These are phyloP conservation scores for Limnephilus rhombicus DNA, from an alignment of 2,888 invertebrate genomes.

Conservation along the genomic window DNA sequence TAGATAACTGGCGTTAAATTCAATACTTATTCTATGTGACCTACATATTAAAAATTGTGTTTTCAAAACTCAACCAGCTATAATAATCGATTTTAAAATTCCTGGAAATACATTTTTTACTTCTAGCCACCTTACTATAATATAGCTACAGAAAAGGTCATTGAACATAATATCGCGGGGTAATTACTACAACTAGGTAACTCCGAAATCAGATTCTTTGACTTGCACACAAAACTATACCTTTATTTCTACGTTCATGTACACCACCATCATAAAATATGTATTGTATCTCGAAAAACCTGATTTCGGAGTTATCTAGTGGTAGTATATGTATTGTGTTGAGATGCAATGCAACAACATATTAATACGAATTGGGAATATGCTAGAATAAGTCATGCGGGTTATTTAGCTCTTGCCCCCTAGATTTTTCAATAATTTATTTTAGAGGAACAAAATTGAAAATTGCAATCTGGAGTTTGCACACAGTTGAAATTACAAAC, in stretches of 20 bases:
- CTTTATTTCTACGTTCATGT: no score
- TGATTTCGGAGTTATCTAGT: no score
- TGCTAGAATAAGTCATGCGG: neutral
- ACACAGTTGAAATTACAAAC: neutral
- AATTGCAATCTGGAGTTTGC: neutral
- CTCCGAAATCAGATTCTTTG: no score
- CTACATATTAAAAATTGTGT: neutral
- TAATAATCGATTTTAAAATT: neutral
- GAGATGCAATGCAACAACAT: neutral
- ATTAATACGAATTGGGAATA: neutral
- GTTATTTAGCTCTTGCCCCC: neutral
- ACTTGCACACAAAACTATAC: no score
- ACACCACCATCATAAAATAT: no score
- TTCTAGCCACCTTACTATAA: neutral
- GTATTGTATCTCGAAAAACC: no score
- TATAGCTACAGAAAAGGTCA: neutral
- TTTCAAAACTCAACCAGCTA: neutral
- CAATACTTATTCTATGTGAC: neutral
- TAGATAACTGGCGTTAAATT: neutral
- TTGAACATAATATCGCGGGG: no score
- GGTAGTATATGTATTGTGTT: neutral
- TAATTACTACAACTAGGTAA: no score
- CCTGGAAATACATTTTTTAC: no score
- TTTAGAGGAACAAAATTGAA: neutral
- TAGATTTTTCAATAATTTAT: neutral